Evolutionary conservation across 2,113 vertebrate genomes (phyloP).

Genomic region (Microcebus lehilahytsara): DNA sequence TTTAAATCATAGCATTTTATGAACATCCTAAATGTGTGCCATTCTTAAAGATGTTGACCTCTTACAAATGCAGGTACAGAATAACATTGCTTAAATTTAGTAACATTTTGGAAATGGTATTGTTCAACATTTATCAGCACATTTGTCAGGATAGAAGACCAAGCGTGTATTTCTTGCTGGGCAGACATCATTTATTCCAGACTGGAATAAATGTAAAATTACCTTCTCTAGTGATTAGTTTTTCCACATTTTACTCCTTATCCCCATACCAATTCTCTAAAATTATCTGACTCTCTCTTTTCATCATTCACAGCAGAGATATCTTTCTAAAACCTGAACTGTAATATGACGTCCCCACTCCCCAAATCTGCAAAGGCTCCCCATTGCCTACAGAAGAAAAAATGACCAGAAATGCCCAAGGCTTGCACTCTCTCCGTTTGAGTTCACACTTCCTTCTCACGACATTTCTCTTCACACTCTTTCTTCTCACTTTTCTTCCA

Average conservation of each 20-base stretch:
- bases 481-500: not conserved
- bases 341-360: not conserved
- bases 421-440: rapidly evolving
- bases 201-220: not conserved
- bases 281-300: not conserved
- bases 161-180: not conserved
- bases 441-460: not conserved
- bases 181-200: not conserved
- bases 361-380: not conserved
- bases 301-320: not conserved
- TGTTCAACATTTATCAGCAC: not conserved
- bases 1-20: not conserved
- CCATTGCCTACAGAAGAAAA: not conserved
- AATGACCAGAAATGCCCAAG: not conserved
- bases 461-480: not conserved
- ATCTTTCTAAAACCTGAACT: not conserved
- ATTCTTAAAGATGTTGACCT: not conserved
- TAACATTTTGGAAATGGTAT: not conserved
- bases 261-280: not conserved
- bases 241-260: not conserved
- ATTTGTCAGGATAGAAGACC: not conserved
- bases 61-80: not conserved
- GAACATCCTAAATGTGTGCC: not conserved
- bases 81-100: not conserved
- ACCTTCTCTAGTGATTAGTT: not conserved